Percentiles rank a stretch among this genome's conserved stretches.
phyloP scores from a whole-genome alignment of 2,888 invertebrate species.

The Lamellibrachia satsuma region DNA sequence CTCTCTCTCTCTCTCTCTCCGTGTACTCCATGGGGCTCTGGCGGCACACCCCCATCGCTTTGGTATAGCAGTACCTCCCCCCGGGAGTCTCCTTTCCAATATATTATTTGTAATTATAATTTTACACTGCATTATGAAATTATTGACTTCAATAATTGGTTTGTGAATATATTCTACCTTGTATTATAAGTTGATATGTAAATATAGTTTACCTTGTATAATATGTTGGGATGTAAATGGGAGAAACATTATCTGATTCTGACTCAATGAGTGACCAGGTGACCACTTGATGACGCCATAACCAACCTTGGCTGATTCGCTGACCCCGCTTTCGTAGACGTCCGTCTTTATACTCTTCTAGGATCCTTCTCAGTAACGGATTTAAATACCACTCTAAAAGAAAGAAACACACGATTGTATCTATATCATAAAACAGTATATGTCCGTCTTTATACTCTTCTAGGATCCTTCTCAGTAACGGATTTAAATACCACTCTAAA shows the following conservation, averaged over 20 bases:
- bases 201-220: neutral
- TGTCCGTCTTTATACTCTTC: neutral
- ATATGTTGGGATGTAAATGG: neutral
- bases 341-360: neutral
- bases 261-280: neutral
- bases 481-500: slow-evolving; percentile 1
- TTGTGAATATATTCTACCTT: too few species aligned
- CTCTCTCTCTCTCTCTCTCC: too few species aligned
- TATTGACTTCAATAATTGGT: too few species aligned
- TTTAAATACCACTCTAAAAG: neutral
- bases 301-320: neutral
- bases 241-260: neutral
- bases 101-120: too few species aligned
- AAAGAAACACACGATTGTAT: neutral
- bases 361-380: neutral
- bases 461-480: neutral
- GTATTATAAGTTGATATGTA: too few species aligned
- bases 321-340: neutral
- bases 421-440: neutral
- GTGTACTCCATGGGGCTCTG: too few species aligned
- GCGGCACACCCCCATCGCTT: too few species aligned
- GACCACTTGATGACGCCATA: neutral
- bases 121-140: too few species aligned
- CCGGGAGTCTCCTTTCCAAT: too few species aligned
- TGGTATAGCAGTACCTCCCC: too few species aligned